Evolutionary conservation across 2,113 vertebrate genomes (phyloP), one percentile per base, ranked within the genome.

Genomic region (Blennius ocellaris): DNA sequence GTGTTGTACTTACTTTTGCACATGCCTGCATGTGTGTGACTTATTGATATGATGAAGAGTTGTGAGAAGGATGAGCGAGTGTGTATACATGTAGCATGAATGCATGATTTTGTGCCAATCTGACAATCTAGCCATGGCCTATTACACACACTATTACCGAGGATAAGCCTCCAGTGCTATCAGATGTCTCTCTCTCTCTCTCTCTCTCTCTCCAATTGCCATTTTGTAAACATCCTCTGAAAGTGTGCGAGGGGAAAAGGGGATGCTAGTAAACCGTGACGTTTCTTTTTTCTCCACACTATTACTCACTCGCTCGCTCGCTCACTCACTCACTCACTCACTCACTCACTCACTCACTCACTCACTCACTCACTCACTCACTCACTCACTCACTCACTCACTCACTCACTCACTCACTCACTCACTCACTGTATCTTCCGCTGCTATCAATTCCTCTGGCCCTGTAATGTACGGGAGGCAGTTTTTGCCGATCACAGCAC

Each of bases 131-230:
- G 38, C 57, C 65, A 65, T 14, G 52, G 68, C 11, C 82, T 83
- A 85, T 89, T 87, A 84, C 57, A 65, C 78, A 76, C 70, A 73
- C 63, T 55, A 83, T 85, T 79, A 84, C 57, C 5, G 48, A 43
- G 69, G 71, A 59, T 58, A 51, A 5, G 8, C 58, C 51, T 37
- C 63, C 11, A n/a, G 55, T 60, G 80, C 50, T 70, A 53, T 79
- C 68, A 76, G 69, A 75, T 40, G n/a, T 77, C 59, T 47, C 56
- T 45, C 38, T 54, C 3, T 47, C 62, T 30, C 48, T 40, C 62
- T 21, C 7, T 43, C n/a, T 12, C 36, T 70, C 37, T 30, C 48
- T 40, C 62, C n/a, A n/a, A n/a, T n/a, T n/a, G n/a, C n/a, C n/a
- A 30, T 66, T 30, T 30, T 2, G 21, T 30, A 30, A 30, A 30